Conservation (phyloP, 1,140 invertebrate genomes). For the Anthonomus grandis region DNA sequence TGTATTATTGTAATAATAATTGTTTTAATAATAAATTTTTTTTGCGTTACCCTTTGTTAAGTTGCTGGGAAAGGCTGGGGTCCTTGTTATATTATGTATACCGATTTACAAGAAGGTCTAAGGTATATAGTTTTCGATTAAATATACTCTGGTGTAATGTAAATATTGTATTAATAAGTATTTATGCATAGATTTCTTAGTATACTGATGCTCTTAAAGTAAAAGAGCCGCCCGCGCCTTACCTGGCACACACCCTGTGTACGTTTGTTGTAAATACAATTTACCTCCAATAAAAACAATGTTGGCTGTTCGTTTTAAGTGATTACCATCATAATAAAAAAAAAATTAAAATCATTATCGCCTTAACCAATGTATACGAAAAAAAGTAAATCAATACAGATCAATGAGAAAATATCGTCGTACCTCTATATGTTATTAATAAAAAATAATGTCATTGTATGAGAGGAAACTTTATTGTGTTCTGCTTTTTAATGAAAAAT, state of each 20-base stretch:
- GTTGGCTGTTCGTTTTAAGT: constrained; percentile 52
- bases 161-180: constrained; percentile 40
- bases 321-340: constrained; percentile 51
- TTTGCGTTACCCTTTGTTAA: constrained; percentile 42
- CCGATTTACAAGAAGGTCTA: constrained; percentile 36
- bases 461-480: constrained; percentile 50
- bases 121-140: constrained; percentile 42
- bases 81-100: constrained; percentile 37
- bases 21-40: constrained; percentile 26
- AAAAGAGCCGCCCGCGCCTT: constrained; percentile 16
- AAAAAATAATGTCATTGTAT: too few relatives aligned
- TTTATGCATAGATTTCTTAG: constrained; percentile 38
- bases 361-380: constrained; percentile 52
- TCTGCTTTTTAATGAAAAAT: constrained; percentile 51
- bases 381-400: constrained; percentile 49
- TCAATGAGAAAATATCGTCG: constrained; percentile 49
- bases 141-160: constrained; percentile 40
- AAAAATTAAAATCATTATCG: constrained; percentile 51
- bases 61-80: constrained; percentile 26
- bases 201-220: constrained; percentile 34
- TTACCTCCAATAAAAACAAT: constrained; percentile 47
- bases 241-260: constrained; percentile 23
- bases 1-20: too few relatives aligned
- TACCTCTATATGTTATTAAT: constrained; percentile 50
- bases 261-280: constrained; percentile 45